Conservation (phyloP, 1,140 invertebrate genomes). For the Procambarus virginalis region DNA sequence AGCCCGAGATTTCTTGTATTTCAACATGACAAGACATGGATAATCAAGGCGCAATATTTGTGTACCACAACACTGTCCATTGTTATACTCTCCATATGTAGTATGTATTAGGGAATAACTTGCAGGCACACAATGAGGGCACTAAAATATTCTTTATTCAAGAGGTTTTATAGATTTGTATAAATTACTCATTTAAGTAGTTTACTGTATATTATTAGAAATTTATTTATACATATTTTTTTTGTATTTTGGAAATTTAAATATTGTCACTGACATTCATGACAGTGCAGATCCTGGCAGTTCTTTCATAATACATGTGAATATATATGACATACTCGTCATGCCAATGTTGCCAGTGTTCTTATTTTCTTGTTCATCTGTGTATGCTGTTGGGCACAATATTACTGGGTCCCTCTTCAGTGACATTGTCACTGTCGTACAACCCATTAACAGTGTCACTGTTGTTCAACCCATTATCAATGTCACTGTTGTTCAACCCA, state of each 20-base stretch:
- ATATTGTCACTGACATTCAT: constrained; percentile 13
- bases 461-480: no score
- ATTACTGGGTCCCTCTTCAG: no score
- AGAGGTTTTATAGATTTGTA: constrained; percentile 11
- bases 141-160: background rate
- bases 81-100: background rate
- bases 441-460: no score
- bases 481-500: no score
- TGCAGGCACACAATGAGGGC: constrained; percentile 43
- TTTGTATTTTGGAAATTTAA: background rate
- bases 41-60: background rate
- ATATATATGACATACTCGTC: background rate
- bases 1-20: background rate
- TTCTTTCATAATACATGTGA: background rate
- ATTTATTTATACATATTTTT: background rate
- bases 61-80: background rate
- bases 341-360: no score
- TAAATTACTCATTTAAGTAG: background rate
- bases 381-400: no score
- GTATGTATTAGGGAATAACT: constrained; percentile 6
- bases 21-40: background rate
- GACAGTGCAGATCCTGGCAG: constrained; percentile 1
- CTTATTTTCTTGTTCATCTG: no score
- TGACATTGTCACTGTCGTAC: no score
- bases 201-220: constrained; percentile 6